phyloP scores from a whole-genome alignment of 2,888 invertebrate species.

The Troides oblongomaculatus region DNA sequence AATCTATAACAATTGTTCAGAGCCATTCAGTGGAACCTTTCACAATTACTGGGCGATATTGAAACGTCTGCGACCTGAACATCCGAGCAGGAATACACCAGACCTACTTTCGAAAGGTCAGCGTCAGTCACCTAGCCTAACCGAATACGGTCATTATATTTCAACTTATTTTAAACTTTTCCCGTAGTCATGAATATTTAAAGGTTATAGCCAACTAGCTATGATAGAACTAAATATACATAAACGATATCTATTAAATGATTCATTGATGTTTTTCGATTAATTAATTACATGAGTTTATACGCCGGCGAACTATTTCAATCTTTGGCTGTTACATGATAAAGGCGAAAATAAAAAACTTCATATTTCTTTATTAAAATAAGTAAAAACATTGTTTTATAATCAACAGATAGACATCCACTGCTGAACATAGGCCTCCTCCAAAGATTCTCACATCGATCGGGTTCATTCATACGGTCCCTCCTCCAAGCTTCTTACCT shows the following conservation, averaged over 20 bases:
- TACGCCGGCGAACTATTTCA: too few species aligned
- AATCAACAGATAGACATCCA: too few species aligned
- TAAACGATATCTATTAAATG: slow-evolving; percentile 1
- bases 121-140: slow-evolving; percentile 28
- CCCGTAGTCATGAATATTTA: slow-evolving; percentile 31
- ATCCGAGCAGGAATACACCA: slow-evolving; percentile 27
- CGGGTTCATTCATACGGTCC: too few species aligned
- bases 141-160: slow-evolving; percentile 36
- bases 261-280: too few species aligned
- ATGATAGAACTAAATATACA: slow-evolving; percentile 31
- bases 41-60: neutral
- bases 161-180: slow-evolving; percentile 35
- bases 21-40: slow-evolving; percentile 5
- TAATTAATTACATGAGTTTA: too few species aligned
- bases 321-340: too few species aligned
- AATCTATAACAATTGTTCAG: neutral
- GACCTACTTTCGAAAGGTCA: slow-evolving; percentile 36
- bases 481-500: too few species aligned
- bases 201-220: slow-evolving; percentile 29
- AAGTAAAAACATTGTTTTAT: too few species aligned
- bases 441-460: too few species aligned
- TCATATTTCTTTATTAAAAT: too few species aligned
- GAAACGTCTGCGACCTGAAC: slow-evolving; percentile 1
- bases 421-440: too few species aligned
- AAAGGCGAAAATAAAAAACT: too few species aligned